Base-by-base conservation (phyloP, 2,797 vertebrate species). In the Eulemur rubriventer region DNA sequence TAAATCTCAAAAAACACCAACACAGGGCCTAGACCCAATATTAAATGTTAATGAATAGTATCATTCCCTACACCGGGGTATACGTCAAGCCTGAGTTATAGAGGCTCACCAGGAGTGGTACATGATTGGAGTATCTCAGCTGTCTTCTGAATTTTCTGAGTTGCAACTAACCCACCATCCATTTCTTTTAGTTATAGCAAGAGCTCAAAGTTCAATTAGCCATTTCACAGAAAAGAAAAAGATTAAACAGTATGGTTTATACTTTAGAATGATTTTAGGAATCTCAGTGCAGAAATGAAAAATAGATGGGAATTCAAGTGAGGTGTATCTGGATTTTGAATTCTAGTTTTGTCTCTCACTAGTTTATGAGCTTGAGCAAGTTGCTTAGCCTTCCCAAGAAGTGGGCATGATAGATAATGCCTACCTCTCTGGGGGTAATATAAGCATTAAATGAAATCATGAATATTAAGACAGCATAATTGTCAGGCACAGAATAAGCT, bases 141-240 rank as follows among this genome's bases (percentile, higher is more conserved):
- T 95, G 63, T 41, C 30, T 70, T 70, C 55, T 22, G 8, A 72
- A 35, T 94, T 93, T 81, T 88, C 76, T 86, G 35, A 83, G 13
- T 48, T 92, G 28, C 28, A 75, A 85, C 70, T 57, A 59, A 85
- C 35, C 43, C 14, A 79, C 38, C 14, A 43, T 55, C 7, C 41
- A 76, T 38, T 67, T 22, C 2, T 59, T 73, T 94, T 69, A 78
- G 35, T 72, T 80, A 33, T 3, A 38, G 13, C 38, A 78, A 59
- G 57, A 82, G 18, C 13, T 88, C 59, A 35, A 67, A 55, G 41
- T 52, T 94, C 33, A 69, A 70, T 55, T 81, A 92, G 38, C 50
- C 24, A 63, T 95, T 88, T 97, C n/a, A 57, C 55, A 82, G 72
- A 84, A 92, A 72, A 75, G 78, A 57, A 63, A 78, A 57, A 65